A percentile compares a stretch with the other conserved stretches of the same genome.
phyloP scores from a whole-genome alignment of 2,888 invertebrate species.

The Germaria angustata region DNA sequence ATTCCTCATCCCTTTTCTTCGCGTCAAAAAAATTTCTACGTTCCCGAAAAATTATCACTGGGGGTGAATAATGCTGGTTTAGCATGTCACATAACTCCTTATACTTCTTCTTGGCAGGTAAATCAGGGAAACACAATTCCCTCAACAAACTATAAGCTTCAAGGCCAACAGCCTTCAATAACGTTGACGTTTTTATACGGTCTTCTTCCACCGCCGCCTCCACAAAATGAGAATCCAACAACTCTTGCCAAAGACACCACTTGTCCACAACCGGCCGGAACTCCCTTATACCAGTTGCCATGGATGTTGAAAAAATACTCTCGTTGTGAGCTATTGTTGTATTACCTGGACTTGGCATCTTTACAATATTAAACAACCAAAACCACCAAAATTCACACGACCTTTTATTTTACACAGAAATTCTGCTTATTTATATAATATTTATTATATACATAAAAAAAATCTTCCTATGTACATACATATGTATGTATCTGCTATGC shows the following conservation, averaged over 20 bases:
- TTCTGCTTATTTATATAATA: slow-evolving; percentile 32
- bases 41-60: slow-evolving; percentile 31
- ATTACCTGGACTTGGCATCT: slow-evolving; percentile 10
- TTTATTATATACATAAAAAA: slow-evolving; percentile 30
- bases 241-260: slow-evolving; percentile 18
- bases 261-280: slow-evolving; percentile 12
- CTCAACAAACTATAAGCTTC: slow-evolving; percentile 59
- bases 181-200: slow-evolving; percentile 45
- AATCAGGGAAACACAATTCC: slow-evolving; percentile 54
- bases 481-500: slow-evolving; percentile 1
- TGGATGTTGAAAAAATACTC: background rate
- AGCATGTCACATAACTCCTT: slow-evolving; percentile 39
- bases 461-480: background rate
- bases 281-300: slow-evolving; percentile 8
- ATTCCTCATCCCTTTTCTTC: slow-evolving; percentile 23
- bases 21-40: slow-evolving; percentile 36
- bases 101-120: slow-evolving; percentile 48
- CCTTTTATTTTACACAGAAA: slow-evolving; percentile 16
- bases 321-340: slow-evolving; percentile 18
- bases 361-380: slow-evolving; percentile 6
- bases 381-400: slow-evolving; percentile 9
- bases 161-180: slow-evolving; percentile 57
- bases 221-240: slow-evolving; percentile 17
- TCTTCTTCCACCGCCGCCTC: slow-evolving; percentile 52
- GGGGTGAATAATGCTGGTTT: slow-evolving; percentile 46